These are phyloP conservation scores for Hedya salicella DNA, from an alignment of 2,888 invertebrate genomes.

Conservation along the genomic window DNA sequence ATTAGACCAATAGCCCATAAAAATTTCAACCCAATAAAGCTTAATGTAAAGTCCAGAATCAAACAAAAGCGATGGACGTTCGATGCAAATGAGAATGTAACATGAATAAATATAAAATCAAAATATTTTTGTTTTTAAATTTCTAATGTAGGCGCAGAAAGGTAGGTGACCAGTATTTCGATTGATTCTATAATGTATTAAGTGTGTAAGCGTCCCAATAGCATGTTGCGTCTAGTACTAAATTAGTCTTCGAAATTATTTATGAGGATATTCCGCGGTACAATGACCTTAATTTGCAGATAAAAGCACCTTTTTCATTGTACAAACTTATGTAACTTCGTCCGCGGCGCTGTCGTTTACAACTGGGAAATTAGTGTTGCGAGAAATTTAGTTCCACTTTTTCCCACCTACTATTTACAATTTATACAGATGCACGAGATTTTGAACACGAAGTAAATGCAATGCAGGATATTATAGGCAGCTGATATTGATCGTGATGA, in stretches of 20 bases:
- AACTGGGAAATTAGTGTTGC: no score
- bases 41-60: constrained; percentile 56
- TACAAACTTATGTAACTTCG: background rate
- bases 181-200: constrained; percentile 49
- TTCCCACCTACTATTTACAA: background rate
- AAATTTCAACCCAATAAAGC: constrained; percentile 55
- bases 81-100: constrained; percentile 50
- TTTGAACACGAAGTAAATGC: constrained; percentile 20
- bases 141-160: constrained; percentile 72
- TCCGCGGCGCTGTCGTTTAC: background rate
- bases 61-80: constrained; percentile 43
- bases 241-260: constrained; percentile 54
- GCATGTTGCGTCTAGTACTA: constrained; percentile 58
- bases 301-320: constrained; percentile 16
- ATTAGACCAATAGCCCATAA: constrained; percentile 51
- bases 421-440: background rate
- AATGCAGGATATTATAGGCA: constrained; percentile 42
- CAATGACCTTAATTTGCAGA: constrained; percentile 17
- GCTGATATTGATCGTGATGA: constrained; percentile 45
- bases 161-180: constrained; percentile 71
- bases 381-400: background rate
- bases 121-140: constrained; percentile 64
- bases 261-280: constrained; percentile 47
- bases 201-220: constrained; percentile 40
- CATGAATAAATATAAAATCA: constrained; percentile 68